Evolutionary conservation across 2,797 vertebrate genomes (phyloP), one percentile per base, ranked within the genome.

Genomic region (Poecile montanus): DNA sequence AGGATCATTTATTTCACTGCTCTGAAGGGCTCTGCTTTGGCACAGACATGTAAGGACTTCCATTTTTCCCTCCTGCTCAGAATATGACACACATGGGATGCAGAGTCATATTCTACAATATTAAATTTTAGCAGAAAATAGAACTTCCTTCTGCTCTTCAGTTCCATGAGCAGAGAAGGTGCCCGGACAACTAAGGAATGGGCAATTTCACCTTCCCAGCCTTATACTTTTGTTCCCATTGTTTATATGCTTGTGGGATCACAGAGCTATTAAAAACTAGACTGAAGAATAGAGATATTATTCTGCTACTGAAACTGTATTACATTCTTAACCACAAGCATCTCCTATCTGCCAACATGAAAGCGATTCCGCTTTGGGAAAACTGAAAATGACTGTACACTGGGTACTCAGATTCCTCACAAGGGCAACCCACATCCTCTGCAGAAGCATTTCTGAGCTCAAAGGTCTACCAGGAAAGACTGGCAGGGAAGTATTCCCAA

Each of bases 231-330:
- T 72, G 72, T 77, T 84, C 40, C 61, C 6, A 2, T 71, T 93
- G 57, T 88, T 93, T 89, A 77, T 67, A 83, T 32, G 54, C 71
- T 68, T 83, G 50, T 54, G 79, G 76, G 51, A 78, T 79, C 67
- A 85, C 34, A 85, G 42, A 77, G 47, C 68, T 89, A 63, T 70
- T 88, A 71, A 80, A 90, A 92, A 85, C 27, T 68, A 74, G 65
- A n/a, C 48, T 38, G 78, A 93, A 67, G 38, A 94, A 73, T 10
- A 79, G 48, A 74, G 32, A 38, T 80, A 81, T 63, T 88, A 85
- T 85, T 90, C 75, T 82, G 40, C 79, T 88, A 62, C 8, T 71
- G 89, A 91, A 92, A 65, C 32, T 53, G n/a, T 19, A 71, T 80
- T 87, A n/a, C 34, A 65, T 29, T 67, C 44, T 27, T 38, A 93